Percentiles rank a stretch among this genome's conserved stretches.
Evolutionary conservation across 1,140 invertebrate species (phyloP).

Genomic region (Hypothenemus hampei): DNA sequence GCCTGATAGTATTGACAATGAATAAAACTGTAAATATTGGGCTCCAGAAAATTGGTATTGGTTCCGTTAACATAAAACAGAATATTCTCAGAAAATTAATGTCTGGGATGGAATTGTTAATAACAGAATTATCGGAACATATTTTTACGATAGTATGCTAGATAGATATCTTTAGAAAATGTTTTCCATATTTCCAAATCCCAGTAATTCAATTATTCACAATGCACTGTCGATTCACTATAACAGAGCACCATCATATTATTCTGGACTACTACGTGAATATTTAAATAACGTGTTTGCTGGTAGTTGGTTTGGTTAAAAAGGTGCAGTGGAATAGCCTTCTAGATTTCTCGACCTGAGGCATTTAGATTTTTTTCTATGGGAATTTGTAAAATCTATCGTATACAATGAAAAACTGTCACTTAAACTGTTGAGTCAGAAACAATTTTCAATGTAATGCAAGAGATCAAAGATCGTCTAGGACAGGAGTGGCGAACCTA

Average conservation of each 20-base stretch:
- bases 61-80: no score
- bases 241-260: background rate
- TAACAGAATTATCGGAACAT: no score
- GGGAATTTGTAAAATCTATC: background rate
- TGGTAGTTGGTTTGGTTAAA: background rate
- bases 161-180: no score
- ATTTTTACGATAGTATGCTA: no score
- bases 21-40: no score
- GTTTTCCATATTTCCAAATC: background rate
- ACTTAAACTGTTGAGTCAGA: background rate
- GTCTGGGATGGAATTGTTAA: no score
- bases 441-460: background rate
- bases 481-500: no score
- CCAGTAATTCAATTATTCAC: background rate
- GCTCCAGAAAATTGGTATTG: no score
- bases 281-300: constrained; percentile 3
- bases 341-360: background rate
- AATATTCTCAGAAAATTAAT: no score
- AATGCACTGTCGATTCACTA: background rate
- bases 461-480: background rate
- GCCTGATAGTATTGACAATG: no score
- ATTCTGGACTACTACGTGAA: background rate
- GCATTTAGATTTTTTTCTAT: background rate
- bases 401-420: background rate
- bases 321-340: background rate